These are phyloP conservation scores for Hoplodrina ambigua DNA, from an alignment of 2,888 invertebrate species.

Conservation along the genomic window DNA sequence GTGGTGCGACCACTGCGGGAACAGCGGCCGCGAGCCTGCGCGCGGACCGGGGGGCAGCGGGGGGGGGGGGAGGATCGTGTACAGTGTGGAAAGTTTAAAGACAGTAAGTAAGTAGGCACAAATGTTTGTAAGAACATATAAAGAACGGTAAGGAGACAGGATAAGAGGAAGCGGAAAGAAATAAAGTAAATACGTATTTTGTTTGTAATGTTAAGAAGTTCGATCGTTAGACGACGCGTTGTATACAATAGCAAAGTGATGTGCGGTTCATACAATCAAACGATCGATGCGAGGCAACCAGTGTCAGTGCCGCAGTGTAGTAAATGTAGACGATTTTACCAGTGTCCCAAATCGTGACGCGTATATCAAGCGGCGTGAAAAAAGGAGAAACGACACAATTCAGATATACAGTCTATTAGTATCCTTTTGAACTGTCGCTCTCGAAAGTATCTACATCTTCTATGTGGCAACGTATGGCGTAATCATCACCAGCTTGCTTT, in stretches of 20 bases:
- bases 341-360: slow-evolving; percentile 90
- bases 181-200: slow-evolving; percentile 44
- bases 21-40: slow-evolving; percentile 94
- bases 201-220: slow-evolving; percentile 44
- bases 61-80: background rate
- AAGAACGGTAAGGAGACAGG: slow-evolving; percentile 27
- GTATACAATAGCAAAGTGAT: slow-evolving; percentile 53
- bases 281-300: slow-evolving; percentile 61
- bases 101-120: slow-evolving; percentile 1
- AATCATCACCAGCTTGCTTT: slow-evolving; percentile 33
- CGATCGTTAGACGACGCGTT: slow-evolving; percentile 60
- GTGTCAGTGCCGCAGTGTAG: slow-evolving; percentile 79
- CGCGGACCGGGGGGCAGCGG: background rate
- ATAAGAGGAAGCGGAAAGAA: slow-evolving; percentile 31
- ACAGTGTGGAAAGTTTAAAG: slow-evolving; percentile 18
- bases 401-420: slow-evolving; percentile 82
- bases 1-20: slow-evolving; percentile 98
- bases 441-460: slow-evolving; percentile 63
- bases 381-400: slow-evolving; percentile 89
- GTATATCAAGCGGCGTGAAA: slow-evolving; percentile 90
- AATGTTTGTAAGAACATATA: slow-evolving; percentile 27
- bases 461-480: slow-evolving; percentile 2
- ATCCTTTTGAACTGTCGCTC: slow-evolving; percentile 73
- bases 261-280: slow-evolving; percentile 57
- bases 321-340: slow-evolving; percentile 86